Evolutionary conservation across 2,888 invertebrate species (phyloP).

Genomic region (Oxytorus armatus): DNA sequence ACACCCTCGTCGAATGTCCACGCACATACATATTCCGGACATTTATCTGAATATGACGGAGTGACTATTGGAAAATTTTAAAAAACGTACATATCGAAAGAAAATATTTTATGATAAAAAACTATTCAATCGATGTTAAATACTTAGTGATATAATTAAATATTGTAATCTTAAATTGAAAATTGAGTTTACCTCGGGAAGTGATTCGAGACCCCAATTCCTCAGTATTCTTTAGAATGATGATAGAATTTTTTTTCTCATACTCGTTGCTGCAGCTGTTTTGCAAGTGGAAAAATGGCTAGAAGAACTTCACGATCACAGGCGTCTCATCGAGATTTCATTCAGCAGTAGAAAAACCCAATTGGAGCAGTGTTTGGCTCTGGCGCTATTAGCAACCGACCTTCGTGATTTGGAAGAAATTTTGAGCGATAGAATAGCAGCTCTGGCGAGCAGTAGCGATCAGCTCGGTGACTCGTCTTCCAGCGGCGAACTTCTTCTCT

Average conservation of each 20-base stretch:
- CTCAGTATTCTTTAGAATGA: neutral
- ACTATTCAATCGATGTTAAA: too few relatives aligned
- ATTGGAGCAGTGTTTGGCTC: slow-evolving; percentile 91
- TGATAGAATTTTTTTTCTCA: slow-evolving; percentile 7
- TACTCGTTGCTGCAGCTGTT: slow-evolving; percentile 85
- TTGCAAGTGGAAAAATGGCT: slow-evolving; percentile 91
- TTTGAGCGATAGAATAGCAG: slow-evolving; percentile 86
- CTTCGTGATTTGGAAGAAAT: slow-evolving; percentile 88
- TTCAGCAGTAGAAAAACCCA: slow-evolving; percentile 90
- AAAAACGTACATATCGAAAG: too few relatives aligned
- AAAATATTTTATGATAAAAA: too few relatives aligned
- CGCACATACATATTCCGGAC: too few relatives aligned
- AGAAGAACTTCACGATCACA: slow-evolving; percentile 90
- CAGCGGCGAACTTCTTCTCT: slow-evolving; percentile 88
- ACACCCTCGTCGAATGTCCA: too few relatives aligned
- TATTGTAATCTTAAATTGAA: too few relatives aligned
- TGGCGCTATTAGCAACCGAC: slow-evolving; percentile 90
- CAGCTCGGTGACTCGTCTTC: slow-evolving; percentile 90
- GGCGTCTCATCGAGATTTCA: slow-evolving; percentile 89
- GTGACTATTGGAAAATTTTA: too few relatives aligned
- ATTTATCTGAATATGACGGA: too few relatives aligned
- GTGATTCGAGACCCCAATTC: too few relatives aligned
- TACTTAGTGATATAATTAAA: too few relatives aligned
- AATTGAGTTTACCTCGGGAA: too few relatives aligned
- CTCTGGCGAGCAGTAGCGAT: slow-evolving; percentile 86